Percentiles rank a stretch among this genome's conserved stretches.
Evolutionary conservation across 2,113 vertebrate genomes (phyloP).

Genomic region (Rhegmatorhina hoffmannsi): DNA sequence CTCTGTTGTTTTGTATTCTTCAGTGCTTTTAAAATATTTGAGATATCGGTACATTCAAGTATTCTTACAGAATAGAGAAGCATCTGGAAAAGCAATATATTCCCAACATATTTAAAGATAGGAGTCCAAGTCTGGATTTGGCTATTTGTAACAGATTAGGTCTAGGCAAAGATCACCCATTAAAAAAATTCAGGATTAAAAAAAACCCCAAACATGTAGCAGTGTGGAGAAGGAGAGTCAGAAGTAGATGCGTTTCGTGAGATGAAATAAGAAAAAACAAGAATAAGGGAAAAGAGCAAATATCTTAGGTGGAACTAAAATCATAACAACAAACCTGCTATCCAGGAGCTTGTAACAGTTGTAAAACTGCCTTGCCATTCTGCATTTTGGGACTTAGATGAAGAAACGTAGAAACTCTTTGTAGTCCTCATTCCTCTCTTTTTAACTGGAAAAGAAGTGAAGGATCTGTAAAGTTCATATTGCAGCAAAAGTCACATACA

Average conservation of each 20-base stretch:
- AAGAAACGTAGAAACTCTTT: background rate
- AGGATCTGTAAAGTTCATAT: background rate
- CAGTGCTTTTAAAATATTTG: background rate
- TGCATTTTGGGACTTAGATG: background rate
- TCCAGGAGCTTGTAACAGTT: background rate
- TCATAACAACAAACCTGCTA: background rate
- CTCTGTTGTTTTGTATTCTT: background rate
- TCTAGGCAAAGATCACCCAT: background rate
- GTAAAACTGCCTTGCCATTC: background rate
- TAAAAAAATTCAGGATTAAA: background rate
- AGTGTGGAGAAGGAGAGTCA: background rate
- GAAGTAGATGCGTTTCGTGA: background rate
- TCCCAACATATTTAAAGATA: background rate
- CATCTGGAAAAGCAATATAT: background rate
- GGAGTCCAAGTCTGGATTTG: background rate
- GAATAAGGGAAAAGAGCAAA: background rate
- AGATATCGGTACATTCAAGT: background rate
- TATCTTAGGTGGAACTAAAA: background rate
- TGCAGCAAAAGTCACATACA: background rate
- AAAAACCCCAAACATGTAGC: accelerated
- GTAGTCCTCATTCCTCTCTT: background rate
- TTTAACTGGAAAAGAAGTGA: background rate
- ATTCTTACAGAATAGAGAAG: background rate
- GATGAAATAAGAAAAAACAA: background rate
- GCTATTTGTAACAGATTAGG: background rate